These are phyloP conservation scores for Neoarius graeffei DNA, from an alignment of 2,113 vertebrate genomes.

Conservation along the genomic window DNA sequence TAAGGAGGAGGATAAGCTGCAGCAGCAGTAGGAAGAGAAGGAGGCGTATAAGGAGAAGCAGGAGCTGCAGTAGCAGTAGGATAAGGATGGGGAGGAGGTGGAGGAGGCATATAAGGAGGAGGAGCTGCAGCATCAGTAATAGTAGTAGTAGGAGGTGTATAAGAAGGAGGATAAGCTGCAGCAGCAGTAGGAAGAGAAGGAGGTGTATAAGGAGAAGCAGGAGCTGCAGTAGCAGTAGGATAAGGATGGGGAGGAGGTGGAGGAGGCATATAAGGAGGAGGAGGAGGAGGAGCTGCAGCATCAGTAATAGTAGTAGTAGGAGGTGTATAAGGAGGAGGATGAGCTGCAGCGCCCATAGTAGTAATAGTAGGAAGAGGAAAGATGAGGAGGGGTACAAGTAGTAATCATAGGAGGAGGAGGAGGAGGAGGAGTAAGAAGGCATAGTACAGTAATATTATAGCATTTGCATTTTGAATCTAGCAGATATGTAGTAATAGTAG, in stretches of 20 bases:
- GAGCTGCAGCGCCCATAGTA: neutral
- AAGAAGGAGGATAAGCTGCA: neutral
- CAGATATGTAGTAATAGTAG: neutral
- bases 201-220: neutral
- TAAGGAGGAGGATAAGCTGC: neutral
- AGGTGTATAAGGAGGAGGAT: too few relatives aligned
- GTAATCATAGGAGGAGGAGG: neutral
- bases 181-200: neutral
- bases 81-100: too few relatives aligned
- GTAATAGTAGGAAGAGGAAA: neutral
- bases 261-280: too few relatives aligned
- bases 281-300: neutral
- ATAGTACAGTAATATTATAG: neutral
- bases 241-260: too few relatives aligned
- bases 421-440: neutral
- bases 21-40: neutral
- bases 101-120: too few relatives aligned
- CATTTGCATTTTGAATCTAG: neutral
- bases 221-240: too few relatives aligned
- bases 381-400: neutral
- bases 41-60: neutral
- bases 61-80: too few relatives aligned
- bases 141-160: neutral
- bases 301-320: too few relatives aligned
- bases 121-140: too few relatives aligned